A percentile compares a stretch with the other conserved stretches of the same genome.
phyloP scores from a whole-genome alignment of 2,797 vertebrate species.

The Sarcophilus harrisii region DNA sequence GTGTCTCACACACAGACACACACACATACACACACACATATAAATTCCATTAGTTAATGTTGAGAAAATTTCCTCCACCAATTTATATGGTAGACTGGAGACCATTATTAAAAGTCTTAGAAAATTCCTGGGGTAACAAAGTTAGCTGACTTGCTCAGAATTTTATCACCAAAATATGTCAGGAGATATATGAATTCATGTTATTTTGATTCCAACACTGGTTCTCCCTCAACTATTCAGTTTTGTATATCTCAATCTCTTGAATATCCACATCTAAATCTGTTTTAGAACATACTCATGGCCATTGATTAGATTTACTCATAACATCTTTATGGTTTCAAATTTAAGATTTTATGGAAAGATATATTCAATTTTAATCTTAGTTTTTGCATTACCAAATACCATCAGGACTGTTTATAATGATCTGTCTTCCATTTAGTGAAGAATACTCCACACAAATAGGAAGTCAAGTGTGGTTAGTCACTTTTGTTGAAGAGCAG shows the following conservation, averaged over 20 bases:
- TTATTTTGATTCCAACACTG: not conserved
- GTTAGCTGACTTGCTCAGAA: not conserved
- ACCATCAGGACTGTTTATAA: not conserved
- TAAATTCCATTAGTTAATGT: not conserved
- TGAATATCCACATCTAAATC: not conserved
- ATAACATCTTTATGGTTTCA: not conserved
- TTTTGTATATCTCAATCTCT: not conserved
- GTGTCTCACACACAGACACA: no score
- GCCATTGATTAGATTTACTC: not conserved
- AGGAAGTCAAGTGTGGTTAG: not conserved
- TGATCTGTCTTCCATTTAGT: not conserved
- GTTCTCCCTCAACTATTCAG: not conserved
- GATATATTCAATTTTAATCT: not conserved
- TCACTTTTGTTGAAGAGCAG: not conserved
- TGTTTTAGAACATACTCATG: not conserved
- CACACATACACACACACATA: no score
- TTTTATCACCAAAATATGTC: not conserved
- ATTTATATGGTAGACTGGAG: not conserved
- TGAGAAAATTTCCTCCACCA: not conserved
- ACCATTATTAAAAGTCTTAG: not conserved
- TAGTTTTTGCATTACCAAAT: not conserved
- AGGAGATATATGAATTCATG: not conserved
- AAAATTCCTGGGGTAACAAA: not conserved
- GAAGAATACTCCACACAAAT: not conserved
- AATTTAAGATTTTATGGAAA: not conserved